Percentiles rank a stretch among this genome's conserved stretches.
Evolutionary conservation across 2,113 vertebrate genomes (phyloP).

Genomic region (Siphamia tubifer): DNA sequence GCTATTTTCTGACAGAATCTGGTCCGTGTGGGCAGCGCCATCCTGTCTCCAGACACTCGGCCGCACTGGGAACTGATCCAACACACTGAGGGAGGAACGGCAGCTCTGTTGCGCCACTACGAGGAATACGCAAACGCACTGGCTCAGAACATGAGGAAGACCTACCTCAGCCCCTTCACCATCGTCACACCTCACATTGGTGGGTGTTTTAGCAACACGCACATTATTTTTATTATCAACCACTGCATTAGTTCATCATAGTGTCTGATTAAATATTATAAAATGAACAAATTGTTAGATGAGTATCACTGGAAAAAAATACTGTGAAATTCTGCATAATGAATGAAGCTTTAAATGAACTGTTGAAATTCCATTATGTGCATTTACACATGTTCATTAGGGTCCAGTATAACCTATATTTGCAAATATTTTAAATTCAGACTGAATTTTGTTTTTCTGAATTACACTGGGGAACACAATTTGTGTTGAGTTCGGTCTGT

Average conservation of each 20-base stretch:
- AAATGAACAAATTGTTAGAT: no score
- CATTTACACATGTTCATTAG: not conserved
- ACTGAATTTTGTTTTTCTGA: no score
- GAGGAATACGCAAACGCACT: constrained; percentile 92
- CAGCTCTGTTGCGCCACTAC: constrained; percentile 85
- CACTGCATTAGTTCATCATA: no score
- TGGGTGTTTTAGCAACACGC: constrained; percentile 60
- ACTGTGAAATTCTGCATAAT: no score
- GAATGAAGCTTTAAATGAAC: no score
- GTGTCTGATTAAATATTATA: no score
- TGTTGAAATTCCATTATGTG: no score
- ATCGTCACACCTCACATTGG: constrained; percentile 94
- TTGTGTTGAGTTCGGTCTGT: no score
- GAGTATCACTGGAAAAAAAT: no score
- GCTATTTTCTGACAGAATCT: constrained; percentile 82
- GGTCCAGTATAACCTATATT: not conserved
- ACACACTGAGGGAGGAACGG: constrained; percentile 89
- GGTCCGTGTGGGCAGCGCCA: constrained; percentile 89
- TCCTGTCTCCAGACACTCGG: constrained; percentile 85
- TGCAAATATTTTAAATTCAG: no score
- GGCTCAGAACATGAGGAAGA: constrained; percentile 96
- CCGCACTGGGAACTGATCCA: constrained; percentile 95
- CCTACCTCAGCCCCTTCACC: constrained; percentile 96
- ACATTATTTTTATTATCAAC: no score
- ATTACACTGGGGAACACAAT: no score